Conservation (phyloP, 2,888 invertebrate species). For the Agrotis segetum region DNA sequence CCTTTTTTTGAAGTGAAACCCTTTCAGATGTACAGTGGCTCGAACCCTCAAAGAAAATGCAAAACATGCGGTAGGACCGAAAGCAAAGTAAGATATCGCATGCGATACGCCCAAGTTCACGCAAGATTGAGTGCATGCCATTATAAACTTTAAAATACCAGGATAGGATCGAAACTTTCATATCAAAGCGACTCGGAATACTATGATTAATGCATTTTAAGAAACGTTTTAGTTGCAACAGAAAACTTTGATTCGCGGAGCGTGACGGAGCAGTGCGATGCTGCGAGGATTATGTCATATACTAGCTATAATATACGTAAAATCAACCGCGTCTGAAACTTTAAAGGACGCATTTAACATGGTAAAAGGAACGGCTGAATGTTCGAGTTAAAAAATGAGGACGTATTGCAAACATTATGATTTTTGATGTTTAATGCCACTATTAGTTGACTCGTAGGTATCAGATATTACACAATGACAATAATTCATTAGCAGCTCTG, state of each 20-base stretch:
- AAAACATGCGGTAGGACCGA: constrained; percentile 71
- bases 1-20: constrained; percentile 54
- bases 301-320: constrained; percentile 63
- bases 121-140: constrained; percentile 70
- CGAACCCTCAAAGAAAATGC: constrained; percentile 77
- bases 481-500: constrained; percentile 67
- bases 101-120: constrained; percentile 75
- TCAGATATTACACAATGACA: constrained; percentile 52
- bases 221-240: constrained; percentile 83
- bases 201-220: constrained; percentile 85
- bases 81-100: constrained; percentile 72
- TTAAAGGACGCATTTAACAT: constrained; percentile 49
- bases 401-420: constrained; percentile 20
- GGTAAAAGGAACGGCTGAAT: constrained; percentile 37
- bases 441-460: constrained; percentile 31
- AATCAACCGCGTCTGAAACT: constrained; percentile 64
- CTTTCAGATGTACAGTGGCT: constrained; percentile 64
- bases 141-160: constrained; percentile 76
- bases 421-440: constrained; percentile 50
- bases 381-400: constrained; percentile 21
- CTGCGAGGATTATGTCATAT: constrained; percentile 71
- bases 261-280: constrained; percentile 76
- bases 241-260: constrained; percentile 82
- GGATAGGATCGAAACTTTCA: constrained; percentile 77
- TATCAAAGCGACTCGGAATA: constrained; percentile 71